Conservation (phyloP, 2,113 vertebrate genomes). For the Cariama cristata region DNA sequence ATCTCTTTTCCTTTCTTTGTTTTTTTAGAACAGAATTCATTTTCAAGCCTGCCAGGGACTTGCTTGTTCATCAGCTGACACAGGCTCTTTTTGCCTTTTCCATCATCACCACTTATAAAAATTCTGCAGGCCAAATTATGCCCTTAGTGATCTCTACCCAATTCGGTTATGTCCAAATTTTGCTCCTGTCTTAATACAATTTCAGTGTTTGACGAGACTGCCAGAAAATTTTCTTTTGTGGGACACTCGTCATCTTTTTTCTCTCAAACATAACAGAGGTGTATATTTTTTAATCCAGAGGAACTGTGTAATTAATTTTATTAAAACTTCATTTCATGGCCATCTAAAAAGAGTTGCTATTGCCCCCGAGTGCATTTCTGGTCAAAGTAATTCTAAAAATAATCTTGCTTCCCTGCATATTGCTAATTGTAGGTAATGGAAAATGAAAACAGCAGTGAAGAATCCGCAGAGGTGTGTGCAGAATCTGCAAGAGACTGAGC, state of each 20-base stretch:
- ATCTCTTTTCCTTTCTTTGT: conserved; percentile 28
- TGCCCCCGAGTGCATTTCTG: neutral
- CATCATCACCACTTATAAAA: neutral
- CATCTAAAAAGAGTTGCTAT: neutral
- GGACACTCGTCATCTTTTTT: neutral
- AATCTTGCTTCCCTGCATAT: neutral
- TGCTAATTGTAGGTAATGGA: neutral
- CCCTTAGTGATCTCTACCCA: neutral
- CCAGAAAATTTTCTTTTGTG: neutral
- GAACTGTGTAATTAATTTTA: neutral
- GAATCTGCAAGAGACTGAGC: neutral
- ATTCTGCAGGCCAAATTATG: neutral
- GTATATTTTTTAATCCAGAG: neutral
- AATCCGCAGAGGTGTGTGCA: accelerated
- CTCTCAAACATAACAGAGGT: neutral
- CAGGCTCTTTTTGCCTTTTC: neutral
- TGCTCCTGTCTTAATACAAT: neutral
- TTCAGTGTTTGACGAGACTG: neutral
- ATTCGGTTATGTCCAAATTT: neutral
- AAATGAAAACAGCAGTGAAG: neutral
- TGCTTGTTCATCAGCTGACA: neutral
- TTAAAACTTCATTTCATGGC: neutral
- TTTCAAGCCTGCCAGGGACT: neutral
- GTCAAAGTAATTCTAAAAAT: neutral
- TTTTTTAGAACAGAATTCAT: neutral